Percentiles rank a stretch among this genome's conserved stretches.
phyloP scores from a whole-genome alignment of 2,888 invertebrate species.

The Ecdyonurus torrentis region DNA sequence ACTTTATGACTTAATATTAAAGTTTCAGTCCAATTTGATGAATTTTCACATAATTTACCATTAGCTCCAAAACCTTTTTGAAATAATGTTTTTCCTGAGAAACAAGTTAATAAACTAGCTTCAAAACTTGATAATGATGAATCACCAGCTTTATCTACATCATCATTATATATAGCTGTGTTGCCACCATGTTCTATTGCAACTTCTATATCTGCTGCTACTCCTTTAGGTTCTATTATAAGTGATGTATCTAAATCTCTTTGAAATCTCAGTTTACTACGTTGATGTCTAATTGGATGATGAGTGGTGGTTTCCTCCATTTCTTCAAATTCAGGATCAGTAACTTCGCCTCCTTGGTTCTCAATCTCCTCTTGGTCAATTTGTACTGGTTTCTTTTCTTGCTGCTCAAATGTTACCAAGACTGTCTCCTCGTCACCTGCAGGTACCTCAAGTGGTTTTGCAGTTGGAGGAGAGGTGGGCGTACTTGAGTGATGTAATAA shows the following conservation, averaged over 20 bases:
- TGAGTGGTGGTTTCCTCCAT: not conserved
- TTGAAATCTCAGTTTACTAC: not conserved
- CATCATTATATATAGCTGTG: slow-evolving; percentile 19
- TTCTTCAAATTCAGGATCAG: not conserved
- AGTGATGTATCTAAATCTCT: not conserved
- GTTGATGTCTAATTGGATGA: not conserved
- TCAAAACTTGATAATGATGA: slow-evolving; percentile 71
- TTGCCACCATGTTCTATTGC: slow-evolving; percentile 7
- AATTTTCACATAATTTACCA: not conserved
- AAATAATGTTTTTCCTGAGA: slow-evolving; percentile 20
- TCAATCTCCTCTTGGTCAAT: not conserved
- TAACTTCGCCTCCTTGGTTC: not conserved
- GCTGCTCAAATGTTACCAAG: slow-evolving; percentile 4
- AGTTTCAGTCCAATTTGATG: not conserved
- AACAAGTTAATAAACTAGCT: slow-evolving; percentile 55
- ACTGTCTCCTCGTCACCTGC: slow-evolving; percentile 11
- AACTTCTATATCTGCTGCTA: not conserved
- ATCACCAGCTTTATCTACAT: slow-evolving; percentile 39
- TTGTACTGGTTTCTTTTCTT: not conserved
- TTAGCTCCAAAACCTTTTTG: not conserved
- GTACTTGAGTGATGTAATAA: slow-evolving; percentile 44
- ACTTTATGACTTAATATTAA: slow-evolving; percentile 38
- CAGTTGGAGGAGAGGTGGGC: not conserved
- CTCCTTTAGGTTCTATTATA: not conserved
- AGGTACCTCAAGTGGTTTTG: slow-evolving; percentile 7